Evolutionary conservation across 2,797 vertebrate genomes (phyloP), one percentile per base, ranked within the genome.

Genomic region (Gastrophryne carolinensis): DNA sequence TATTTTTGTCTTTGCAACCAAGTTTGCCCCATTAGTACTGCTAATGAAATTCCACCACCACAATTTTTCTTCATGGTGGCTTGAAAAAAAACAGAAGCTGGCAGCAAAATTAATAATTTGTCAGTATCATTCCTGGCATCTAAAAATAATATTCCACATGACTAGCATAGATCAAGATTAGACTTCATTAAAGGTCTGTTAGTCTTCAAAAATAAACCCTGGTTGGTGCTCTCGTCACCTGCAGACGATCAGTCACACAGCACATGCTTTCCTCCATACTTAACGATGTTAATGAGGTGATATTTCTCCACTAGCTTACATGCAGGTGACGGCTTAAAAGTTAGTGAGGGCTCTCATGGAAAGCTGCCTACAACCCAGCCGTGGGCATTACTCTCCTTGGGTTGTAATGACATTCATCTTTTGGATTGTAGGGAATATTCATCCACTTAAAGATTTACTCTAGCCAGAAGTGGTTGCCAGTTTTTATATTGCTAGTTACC

Each of bases 81-180:
- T 70, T 57, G 37, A 41, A 58, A 41, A 70, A 47, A 53, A 41
- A 70, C 30, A 53, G 52, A 44, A 70, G 54, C 67, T 32, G 35
- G 53, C 67, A 32, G 32, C 47, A 47, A 57, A 56, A 58, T 70
- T 70, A 70, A 37, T 32, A 10, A 70, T 70, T 69, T 69, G 52
- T 70, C 67, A 58, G 44, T 58, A 70, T 70, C 53, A 15, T 58
- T 30, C 67, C 24, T 70, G 37, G 35, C 52, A 70, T 57, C 67
- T 70, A 70, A 70, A 70, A 58, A 70, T 67, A 67, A 53, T 37
- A 37, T 67, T 54, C 47, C 50, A 39, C 32, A 26, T 10, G 30
- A 15, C 24, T 35, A 53, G 39, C 23, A 32, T 21, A 54, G 32
- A 37, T 67, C 49, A 37, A 67, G 50, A 67, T 54, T 27, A 53